Evolutionary conservation across 1,140 invertebrate species (phyloP).

Genomic region (Acromyrmex heyeri): DNA sequence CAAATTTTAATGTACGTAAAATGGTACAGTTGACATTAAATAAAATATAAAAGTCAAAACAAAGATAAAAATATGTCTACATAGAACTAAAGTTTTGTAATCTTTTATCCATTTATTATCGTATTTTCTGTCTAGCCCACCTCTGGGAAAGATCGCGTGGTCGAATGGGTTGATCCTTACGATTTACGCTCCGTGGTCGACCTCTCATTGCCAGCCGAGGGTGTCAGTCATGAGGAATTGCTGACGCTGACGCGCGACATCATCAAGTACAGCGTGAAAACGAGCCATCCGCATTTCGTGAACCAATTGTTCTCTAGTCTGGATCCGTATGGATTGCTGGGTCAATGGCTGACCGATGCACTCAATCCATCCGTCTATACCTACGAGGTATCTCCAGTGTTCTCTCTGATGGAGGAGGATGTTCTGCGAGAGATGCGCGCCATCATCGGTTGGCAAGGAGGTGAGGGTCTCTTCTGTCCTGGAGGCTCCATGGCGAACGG

Average conservation of each 20-base stretch:
- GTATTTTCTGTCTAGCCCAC: slow-evolving; percentile 84
- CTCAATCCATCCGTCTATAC: slow-evolving; percentile 96
- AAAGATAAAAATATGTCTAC: neutral
- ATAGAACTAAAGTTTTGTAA: neutral
- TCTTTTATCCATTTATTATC: neutral
- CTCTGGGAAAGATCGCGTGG: slow-evolving; percentile 89
- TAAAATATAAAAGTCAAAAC: neutral
- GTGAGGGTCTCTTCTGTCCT: slow-evolving; percentile 97
- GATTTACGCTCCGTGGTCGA: slow-evolving; percentile 89
- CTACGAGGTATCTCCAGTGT: slow-evolving; percentile 96
- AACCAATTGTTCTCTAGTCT: slow-evolving; percentile 95
- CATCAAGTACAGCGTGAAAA: slow-evolving; percentile 94
- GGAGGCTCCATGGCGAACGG: slow-evolving; percentile 98
- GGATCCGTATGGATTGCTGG: slow-evolving; percentile 94
- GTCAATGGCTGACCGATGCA: slow-evolving; percentile 94
- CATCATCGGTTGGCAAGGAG: slow-evolving; percentile 93
- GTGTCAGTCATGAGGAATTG: slow-evolving; percentile 90
- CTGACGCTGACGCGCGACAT: slow-evolving; percentile 89
- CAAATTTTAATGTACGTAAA: no score
- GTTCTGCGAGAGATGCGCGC: slow-evolving; percentile 94
- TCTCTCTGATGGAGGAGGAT: slow-evolving; percentile 94
- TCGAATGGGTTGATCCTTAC: slow-evolving; percentile 92
- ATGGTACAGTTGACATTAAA: no score
- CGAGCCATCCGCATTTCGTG: slow-evolving; percentile 94
- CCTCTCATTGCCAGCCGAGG: slow-evolving; percentile 88